A percentile compares a stretch with the other conserved stretches of the same genome.
Conservation (phyloP, 2,113 vertebrate genomes). For the Micromys minutus region DNA sequence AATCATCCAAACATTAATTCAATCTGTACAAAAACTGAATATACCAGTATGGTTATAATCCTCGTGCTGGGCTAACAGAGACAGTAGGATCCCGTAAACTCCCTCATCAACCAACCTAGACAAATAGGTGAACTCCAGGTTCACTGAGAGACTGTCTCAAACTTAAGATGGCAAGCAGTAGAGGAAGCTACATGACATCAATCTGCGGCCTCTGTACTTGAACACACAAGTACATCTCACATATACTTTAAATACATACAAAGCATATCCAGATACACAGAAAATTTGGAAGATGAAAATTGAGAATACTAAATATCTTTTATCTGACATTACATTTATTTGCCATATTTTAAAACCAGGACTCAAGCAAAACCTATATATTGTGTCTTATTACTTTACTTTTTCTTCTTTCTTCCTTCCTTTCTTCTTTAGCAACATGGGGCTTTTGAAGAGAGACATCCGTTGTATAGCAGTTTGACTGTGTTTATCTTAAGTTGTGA, state of each 20-base stretch:
- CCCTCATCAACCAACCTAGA: neutral
- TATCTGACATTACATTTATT: neutral
- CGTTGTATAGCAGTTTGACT: neutral
- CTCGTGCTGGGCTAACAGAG: neutral
- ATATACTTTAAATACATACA: neutral
- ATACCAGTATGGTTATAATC: too few relatives aligned
- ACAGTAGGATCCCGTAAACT: neutral
- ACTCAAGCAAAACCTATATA: neutral
- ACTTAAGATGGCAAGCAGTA: neutral
- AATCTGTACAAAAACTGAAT: neutral
- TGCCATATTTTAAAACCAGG: neutral
- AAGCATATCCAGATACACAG: neutral
- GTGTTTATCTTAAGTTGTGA: neutral
- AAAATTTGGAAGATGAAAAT: neutral
- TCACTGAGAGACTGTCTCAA: neutral
- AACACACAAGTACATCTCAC: neutral
- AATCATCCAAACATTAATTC: neutral
- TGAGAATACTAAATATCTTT: neutral
- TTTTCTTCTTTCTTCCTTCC: neutral
- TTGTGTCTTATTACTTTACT: neutral
- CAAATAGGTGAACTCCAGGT: too few relatives aligned
- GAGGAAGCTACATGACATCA: neutral
- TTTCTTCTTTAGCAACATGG: neutral
- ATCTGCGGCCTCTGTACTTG: neutral
- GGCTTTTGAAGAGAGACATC: neutral